Evolutionary conservation across 2,113 vertebrate genomes (phyloP).

Genomic region (Oncorhynchus nerka): DNA sequence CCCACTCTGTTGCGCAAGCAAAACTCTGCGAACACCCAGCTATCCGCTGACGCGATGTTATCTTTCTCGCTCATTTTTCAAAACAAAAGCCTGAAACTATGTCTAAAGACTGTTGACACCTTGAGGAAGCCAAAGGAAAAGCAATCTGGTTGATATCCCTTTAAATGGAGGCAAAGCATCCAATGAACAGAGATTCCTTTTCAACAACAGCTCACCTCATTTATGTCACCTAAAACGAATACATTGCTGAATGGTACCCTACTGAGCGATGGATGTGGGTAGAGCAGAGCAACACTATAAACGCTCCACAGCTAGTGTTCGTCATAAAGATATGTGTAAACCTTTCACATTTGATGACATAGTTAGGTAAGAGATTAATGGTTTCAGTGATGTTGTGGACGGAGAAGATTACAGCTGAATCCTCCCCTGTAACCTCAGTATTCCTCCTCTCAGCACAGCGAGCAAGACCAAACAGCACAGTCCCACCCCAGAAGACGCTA

Average conservation of each 20-base stretch:
- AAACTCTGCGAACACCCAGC: too few species aligned
- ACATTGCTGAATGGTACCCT: background rate
- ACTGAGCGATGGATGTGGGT: background rate
- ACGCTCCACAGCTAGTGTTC: background rate
- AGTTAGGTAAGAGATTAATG: background rate
- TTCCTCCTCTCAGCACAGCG: background rate
- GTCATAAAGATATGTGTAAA: background rate
- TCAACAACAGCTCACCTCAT: background rate
- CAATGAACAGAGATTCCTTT: too few species aligned
- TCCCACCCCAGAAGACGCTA: conserved; percentile 4
- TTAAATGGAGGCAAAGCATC: too few species aligned
- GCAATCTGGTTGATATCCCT: too few species aligned
- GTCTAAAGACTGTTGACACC: too few species aligned
- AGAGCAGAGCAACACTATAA: background rate
- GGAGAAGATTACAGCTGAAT: background rate
- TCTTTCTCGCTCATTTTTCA: too few species aligned
- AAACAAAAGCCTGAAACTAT: too few species aligned
- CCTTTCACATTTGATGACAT: background rate
- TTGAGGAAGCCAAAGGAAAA: background rate
- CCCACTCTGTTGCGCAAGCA: too few species aligned
- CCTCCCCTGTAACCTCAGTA: background rate
- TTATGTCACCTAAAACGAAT: background rate
- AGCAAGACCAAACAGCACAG: background rate
- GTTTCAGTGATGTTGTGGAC: background rate
- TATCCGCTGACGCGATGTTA: too few species aligned